phyloP scores from a whole-genome alignment of 2,888 invertebrate species.

The Epistrophe grossulariae region DNA sequence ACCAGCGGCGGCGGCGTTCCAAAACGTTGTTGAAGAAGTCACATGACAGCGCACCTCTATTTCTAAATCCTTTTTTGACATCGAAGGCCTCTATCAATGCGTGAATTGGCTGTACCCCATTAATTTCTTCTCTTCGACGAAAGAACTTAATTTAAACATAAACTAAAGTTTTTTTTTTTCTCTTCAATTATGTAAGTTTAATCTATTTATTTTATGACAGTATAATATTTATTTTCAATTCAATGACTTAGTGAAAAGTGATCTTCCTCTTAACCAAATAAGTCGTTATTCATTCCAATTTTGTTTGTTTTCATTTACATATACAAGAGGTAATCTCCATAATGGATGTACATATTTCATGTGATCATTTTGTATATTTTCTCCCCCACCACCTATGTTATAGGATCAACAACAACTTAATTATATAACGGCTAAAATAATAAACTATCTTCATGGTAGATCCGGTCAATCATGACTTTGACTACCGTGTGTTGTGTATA shows the following conservation, averaged over 20 bases:
- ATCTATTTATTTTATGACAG: neutral
- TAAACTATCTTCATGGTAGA: constrained; percentile 57
- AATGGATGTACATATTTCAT: constrained; percentile 19
- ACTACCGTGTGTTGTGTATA: constrained; percentile 47
- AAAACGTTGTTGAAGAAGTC: no score
- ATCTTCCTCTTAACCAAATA: neutral
- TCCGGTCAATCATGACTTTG: constrained; percentile 60
- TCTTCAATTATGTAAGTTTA: neutral
- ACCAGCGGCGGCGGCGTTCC: no score
- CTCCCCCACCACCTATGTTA: constrained; percentile 19
- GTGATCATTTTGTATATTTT: constrained; percentile 17
- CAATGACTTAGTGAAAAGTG: neutral
- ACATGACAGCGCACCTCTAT: no score
- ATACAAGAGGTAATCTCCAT: constrained; percentile 24
- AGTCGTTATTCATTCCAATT: constrained; percentile 17
- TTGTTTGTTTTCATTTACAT: constrained; percentile 48
- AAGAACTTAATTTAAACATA: no score
- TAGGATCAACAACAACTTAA: constrained; percentile 42
- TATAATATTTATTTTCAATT: neutral
- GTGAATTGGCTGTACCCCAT: no score
- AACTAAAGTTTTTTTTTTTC: no score
- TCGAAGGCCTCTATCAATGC: no score
- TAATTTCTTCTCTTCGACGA: no score
- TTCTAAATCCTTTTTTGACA: no score
- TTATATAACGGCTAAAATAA: constrained; percentile 57